Evolutionary conservation across 1,140 invertebrate genomes (phyloP), one percentile per base, ranked within the genome.

Genomic region (Dendrolimus kikuchii): DNA sequence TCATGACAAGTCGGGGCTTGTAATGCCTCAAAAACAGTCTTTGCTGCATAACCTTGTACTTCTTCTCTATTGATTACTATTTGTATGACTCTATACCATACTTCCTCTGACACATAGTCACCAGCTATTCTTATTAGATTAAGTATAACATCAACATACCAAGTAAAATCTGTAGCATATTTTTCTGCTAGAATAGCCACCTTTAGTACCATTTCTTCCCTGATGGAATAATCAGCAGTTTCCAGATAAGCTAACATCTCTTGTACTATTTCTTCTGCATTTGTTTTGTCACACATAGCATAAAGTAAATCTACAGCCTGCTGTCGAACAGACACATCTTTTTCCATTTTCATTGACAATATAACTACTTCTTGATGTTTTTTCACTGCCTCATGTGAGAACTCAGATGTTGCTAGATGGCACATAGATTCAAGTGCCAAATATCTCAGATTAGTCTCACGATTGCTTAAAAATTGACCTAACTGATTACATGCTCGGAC

Each of bases 301-400:
- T 99, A 99, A 0, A 99, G 85, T n/a, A 99, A 89, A 88, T 99
- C 99, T 2, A 99, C 98, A 46, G 99, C 99, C 78, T 98, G 93
- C 74, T 99, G 99, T 57, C 99, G 91, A 1, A 99, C 98, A 57
- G 97, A 99, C 0, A 99, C 98, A 89, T 99, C 99, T 71, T 99
- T 95, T 86, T 99, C 99, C 92, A 98, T 99, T 91, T 99, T 99
- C 90, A 99, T 95, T 4, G 99, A 99, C 48, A 98, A 91, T 62
- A 99, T 99, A 40, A 99, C 98, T 10, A 99, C 99, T 88, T 99
- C 98, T 88, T 99, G 98, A 81, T 99, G 99, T 77, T 99, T 99
- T 82, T 99, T 99, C 0, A 99, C 98, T 60, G 99, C 99, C 84
- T 99, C 99, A 87, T 99, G 98, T 39, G 98, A 99, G 83, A 99